Percentiles rank a stretch among this genome's conserved stretches.
These are phyloP conservation scores for Jaculus jaculus DNA, from an alignment of 2,113 vertebrate genomes.

Conservation along the genomic window DNA sequence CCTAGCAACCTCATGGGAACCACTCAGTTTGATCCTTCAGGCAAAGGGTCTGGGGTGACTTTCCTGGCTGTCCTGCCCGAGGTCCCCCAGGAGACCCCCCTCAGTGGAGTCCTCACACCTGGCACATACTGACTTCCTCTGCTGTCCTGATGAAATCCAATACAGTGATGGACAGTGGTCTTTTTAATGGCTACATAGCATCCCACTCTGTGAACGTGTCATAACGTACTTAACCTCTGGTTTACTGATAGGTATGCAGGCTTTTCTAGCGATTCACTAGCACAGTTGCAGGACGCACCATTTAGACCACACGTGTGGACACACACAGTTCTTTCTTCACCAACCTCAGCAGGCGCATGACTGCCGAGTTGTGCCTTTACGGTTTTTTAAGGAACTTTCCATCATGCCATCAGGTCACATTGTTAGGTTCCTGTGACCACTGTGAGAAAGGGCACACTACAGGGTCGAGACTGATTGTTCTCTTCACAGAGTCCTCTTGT, in stretches of 20 bases:
- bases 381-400: constrained; percentile 36
- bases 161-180: not conserved
- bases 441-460: not conserved
- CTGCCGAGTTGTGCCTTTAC: constrained; percentile 21
- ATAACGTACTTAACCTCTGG: not conserved
- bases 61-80: not conserved
- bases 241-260: not conserved
- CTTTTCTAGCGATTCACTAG: constrained; percentile 5
- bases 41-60: not conserved
- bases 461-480: not conserved
- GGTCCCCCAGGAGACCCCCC: not conserved
- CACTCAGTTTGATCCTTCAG: not conserved
- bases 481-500: not conserved
- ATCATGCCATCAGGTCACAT: constrained; percentile 4
- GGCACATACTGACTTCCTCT: not conserved
- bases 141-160: not conserved
- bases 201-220: not conserved
- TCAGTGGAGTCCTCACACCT: too few relatives aligned
- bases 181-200: not conserved
- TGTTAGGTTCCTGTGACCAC: not conserved
- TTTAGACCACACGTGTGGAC: not conserved
- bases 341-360: constrained; percentile 44
- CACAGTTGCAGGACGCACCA: not conserved
- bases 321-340: constrained; percentile 28
- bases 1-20: not conserved